Evolutionary conservation across 2,113 vertebrate genomes (phyloP).

Genomic region (Dolichotis patagonum): DNA sequence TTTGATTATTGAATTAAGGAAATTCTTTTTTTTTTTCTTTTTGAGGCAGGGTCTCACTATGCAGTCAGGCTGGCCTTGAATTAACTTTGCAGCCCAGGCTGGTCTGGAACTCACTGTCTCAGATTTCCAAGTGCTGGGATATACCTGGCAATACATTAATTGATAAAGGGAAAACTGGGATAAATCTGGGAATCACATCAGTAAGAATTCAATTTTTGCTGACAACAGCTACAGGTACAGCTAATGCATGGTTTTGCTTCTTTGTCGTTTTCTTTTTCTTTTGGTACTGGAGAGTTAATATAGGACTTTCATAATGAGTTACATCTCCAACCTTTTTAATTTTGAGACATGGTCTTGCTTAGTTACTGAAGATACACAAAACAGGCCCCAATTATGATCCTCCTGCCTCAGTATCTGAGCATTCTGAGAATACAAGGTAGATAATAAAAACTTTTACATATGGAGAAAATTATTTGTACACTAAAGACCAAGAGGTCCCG

Average conservation of each 20-base stretch:
- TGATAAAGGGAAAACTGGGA: background rate
- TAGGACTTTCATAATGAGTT: background rate
- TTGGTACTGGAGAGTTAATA: background rate
- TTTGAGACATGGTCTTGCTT: background rate
- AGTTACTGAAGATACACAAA: background rate
- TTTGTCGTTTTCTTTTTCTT: background rate
- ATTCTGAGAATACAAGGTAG: background rate
- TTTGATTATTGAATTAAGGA: background rate
- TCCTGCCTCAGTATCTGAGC: background rate
- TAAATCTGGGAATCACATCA: background rate
- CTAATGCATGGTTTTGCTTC: background rate
- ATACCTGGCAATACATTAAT: background rate
- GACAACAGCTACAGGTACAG: background rate
- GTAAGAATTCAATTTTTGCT: background rate
- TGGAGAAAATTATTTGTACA: slow-evolving; percentile 12
- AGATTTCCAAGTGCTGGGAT: too few species aligned
- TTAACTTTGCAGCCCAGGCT: too few species aligned
- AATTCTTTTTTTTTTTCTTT: too few species aligned
- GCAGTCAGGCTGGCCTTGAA: too few species aligned
- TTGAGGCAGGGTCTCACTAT: too few species aligned
- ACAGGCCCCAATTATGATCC: background rate
- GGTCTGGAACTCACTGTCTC: too few species aligned
- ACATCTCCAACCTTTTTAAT: background rate
- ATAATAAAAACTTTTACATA: background rate
- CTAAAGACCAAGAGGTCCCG: slow-evolving; percentile 44